phyloP scores from a whole-genome alignment of 2,888 invertebrate genomes.

The Aromia moschata region DNA sequence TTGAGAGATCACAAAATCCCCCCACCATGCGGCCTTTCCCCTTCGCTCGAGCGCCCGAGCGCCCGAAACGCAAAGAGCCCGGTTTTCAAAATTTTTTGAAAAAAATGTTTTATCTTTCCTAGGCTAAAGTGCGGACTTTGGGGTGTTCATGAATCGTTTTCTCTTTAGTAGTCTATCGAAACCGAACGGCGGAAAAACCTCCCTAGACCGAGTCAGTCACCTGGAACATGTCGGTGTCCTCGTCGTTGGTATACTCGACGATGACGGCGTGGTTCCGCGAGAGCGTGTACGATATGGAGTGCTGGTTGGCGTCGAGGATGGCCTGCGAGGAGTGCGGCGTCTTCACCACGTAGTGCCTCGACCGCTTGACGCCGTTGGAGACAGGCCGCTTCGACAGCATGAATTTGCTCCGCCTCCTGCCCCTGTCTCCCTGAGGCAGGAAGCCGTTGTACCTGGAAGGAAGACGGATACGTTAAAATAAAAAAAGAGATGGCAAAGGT shows the following conservation, averaged over 20 bases:
- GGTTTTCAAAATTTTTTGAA: too few relatives aligned
- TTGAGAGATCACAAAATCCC: too few relatives aligned
- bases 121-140: too few relatives aligned
- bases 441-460: conserved; percentile 90
- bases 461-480: too few relatives aligned
- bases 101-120: too few relatives aligned
- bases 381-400: conserved; percentile 84
- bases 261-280: conserved; percentile 97
- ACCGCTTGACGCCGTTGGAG: conserved; percentile 93
- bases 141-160: too few relatives aligned
- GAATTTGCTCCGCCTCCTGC: conserved; percentile 93
- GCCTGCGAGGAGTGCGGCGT: conserved; percentile 96
- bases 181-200: too few relatives aligned
- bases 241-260: conserved; percentile 96
- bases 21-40: too few relatives aligned
- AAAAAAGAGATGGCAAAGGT: too few relatives aligned
- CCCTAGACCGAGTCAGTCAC: conserved; percentile 68
- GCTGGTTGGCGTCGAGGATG: conserved; percentile 91
- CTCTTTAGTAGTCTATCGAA: too few relatives aligned
- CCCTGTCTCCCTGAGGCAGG: conserved; percentile 88
- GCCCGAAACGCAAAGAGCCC: too few relatives aligned
- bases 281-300: conserved; percentile 96
- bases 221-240: conserved; percentile 99
- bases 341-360: conserved; percentile 95
- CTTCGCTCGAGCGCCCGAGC: too few relatives aligned